phyloP scores from a whole-genome alignment of 35 echinoderm and acorn worm species.

The Lytechinus pictus region DNA sequence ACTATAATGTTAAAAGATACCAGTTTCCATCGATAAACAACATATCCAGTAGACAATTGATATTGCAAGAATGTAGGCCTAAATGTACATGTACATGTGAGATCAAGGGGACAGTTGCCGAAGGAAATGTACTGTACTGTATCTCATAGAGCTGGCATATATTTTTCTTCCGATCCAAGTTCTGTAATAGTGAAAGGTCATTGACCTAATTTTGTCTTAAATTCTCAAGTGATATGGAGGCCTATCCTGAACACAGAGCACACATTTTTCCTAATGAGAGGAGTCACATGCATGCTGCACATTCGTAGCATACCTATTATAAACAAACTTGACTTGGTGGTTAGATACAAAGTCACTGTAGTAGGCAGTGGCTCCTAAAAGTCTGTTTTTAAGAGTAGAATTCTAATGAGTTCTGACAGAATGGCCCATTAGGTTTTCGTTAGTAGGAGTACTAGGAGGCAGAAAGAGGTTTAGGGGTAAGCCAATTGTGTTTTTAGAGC shows the following conservation, averaged over 20 bases:
- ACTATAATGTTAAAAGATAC: no score
- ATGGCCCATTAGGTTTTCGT: background rate
- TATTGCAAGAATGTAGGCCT: no score
- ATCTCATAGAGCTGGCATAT: no score
- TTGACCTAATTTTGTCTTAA: background rate
- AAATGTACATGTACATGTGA: no score
- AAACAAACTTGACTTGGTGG: background rate
- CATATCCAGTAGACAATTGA: no score
- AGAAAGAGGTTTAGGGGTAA: background rate
- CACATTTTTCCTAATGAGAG: background rate
- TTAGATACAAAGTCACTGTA: background rate
- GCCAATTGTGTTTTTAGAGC: background rate
- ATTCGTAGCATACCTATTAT: background rate
- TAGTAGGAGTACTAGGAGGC: background rate
- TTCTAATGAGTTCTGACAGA: conserved; percentile 32
- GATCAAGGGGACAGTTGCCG: no score
- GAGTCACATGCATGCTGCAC: background rate
- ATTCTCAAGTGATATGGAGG: background rate
- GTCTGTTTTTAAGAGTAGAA: conserved; percentile 21
- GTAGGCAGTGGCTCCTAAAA: background rate
- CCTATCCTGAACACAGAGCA: background rate
- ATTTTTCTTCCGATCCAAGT: no score
- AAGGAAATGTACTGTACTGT: no score
- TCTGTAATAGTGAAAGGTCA: background rate
- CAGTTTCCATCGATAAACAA: no score